Base-by-base conservation (phyloP, 2,888 invertebrate species). In the Drosophila percnosoma region DNA sequence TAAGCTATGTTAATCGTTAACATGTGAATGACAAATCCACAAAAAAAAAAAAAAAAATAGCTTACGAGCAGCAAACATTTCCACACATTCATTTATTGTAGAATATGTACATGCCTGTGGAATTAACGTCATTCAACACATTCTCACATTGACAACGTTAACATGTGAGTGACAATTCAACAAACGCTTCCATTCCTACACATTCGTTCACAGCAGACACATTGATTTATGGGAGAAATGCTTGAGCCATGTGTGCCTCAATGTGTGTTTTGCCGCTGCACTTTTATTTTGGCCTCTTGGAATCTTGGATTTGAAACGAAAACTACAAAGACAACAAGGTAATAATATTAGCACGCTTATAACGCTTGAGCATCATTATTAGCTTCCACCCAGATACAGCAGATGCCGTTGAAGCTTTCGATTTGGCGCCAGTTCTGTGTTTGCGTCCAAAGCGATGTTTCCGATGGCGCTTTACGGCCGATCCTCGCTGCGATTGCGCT, bases 251-350 rank as follows among this genome's bases (percentile, higher is more conserved):
- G 49, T 73, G 58, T 73, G 42, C 52, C 31, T 31, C 58, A 48
- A 48, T 48, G 59, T 49, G 54, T 15, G 45, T 8, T 24, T 21
- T 4, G 66, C 36, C 36, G 77, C 24, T 71, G 70, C 68, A 83
- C 73, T 78, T 68, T 33, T 82, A 82, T 82, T 87, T 82, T 66
- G 71, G 87, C 83, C 78, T 62, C 59, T 70, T 10, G 31, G 3
- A 40, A 36, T 13, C 36, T 42, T 24, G 24, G 53, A 29, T 48
- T 67, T 45, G 24, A 53, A 33, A 33, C 33, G 21, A 21, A 38
- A 38, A 38, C n/a, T 1, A 27, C 15, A 24, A 45, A 24, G 8
- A 45, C 24, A 18, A 4, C 13, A 51, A 18, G 10, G 10, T 24
- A 4, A 4, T 3, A 10, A 11, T 21, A 42, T 42, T 21, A 42